These are phyloP conservation scores for Sparidentex hasta DNA, from an alignment of 2,797 vertebrate genomes.

Conservation along the genomic window DNA sequence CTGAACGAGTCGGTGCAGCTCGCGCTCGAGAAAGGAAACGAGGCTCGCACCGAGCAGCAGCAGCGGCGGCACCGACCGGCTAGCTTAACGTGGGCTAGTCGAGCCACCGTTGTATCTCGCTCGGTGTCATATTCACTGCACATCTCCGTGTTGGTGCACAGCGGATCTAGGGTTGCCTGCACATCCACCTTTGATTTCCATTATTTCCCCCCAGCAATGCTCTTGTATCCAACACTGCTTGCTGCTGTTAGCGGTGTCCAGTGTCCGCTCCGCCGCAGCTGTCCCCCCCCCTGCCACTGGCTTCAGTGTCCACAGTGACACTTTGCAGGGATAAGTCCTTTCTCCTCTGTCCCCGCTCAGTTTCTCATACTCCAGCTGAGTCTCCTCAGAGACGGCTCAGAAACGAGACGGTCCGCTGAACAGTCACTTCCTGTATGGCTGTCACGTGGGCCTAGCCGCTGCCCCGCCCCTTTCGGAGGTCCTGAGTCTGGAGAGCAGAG, in stretches of 20 bases:
- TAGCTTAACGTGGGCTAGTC: constrained; percentile 37
- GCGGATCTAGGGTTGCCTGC: constrained; percentile 27
- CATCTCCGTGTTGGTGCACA: constrained; percentile 52
- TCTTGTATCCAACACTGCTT: not conserved
- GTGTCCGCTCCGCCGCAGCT: constrained; percentile 33
- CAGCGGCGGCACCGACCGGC: constrained; percentile 19
- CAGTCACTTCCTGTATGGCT: too few relatives aligned
- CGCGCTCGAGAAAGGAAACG: constrained; percentile 9
- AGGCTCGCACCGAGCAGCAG: constrained; percentile 11
- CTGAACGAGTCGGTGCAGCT: constrained; percentile 20
- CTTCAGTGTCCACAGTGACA: constrained; percentile 18
- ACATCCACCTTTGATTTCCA: constrained; percentile 46
- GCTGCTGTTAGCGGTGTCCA: constrained; percentile 39
- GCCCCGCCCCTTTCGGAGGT: too few relatives aligned
- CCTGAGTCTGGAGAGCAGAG: too few relatives aligned
- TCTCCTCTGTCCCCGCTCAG: not conserved
- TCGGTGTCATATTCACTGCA: constrained; percentile 52
- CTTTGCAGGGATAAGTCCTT: constrained; percentile 1
- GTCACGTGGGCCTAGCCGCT: too few relatives aligned
- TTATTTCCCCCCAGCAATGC: constrained; percentile 12
- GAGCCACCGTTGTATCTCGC: constrained; percentile 37
- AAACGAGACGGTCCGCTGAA: too few relatives aligned
- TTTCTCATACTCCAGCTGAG: not conserved
- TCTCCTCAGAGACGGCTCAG: too few relatives aligned
- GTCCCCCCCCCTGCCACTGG: not conserved